Conservation (phyloP, 2,888 invertebrate genomes). For the Caenorhabditis auriculariae region DNA sequence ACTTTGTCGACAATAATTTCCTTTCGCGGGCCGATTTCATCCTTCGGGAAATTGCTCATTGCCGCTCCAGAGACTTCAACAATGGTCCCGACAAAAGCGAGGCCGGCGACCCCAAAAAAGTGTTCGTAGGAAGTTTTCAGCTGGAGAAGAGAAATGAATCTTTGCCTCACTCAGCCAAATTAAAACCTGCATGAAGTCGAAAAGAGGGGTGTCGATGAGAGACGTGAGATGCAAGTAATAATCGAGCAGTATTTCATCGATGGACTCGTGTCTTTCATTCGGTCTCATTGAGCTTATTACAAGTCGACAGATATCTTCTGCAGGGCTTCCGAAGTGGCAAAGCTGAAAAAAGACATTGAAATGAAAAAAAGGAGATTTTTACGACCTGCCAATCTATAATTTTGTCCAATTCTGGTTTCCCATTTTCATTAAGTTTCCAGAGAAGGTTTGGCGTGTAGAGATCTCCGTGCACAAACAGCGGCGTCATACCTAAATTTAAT, state of each 20-base stretch:
- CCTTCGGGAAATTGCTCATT: conserved; percentile 2
- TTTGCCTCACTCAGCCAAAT: not conserved
- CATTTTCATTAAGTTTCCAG: conserved; percentile 16
- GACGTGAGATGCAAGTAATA: conserved; percentile 2
- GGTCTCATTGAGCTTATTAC: conserved; percentile 8
- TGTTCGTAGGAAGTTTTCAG: conserved; percentile 6
- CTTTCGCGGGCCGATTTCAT: conserved; percentile 5
- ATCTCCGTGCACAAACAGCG: conserved; percentile 14
- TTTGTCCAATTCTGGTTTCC: conserved; percentile 10
- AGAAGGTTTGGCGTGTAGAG: conserved; percentile 14
- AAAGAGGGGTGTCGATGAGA: conserved; percentile 1
- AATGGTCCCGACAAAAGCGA: conserved; percentile 14
- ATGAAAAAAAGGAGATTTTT: not conserved
- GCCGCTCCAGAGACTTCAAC: conserved; percentile 9
- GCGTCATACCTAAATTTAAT: conserved; percentile 6
- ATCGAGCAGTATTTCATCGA: conserved; percentile 4
- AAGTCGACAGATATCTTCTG: conserved; percentile 13
- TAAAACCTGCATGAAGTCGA: conserved; percentile 8
- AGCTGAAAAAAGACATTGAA: conserved; percentile 1
- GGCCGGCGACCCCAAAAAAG: conserved; percentile 7
- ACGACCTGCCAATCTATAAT: conserved; percentile 19
- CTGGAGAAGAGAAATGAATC: not conserved
- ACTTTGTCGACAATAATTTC: conserved; percentile 8
- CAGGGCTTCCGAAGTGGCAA: conserved; percentile 16
- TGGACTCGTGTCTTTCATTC: conserved; percentile 5